Conservation (phyloP, 1,140 invertebrate genomes). For the Calycopis cecrops region DNA sequence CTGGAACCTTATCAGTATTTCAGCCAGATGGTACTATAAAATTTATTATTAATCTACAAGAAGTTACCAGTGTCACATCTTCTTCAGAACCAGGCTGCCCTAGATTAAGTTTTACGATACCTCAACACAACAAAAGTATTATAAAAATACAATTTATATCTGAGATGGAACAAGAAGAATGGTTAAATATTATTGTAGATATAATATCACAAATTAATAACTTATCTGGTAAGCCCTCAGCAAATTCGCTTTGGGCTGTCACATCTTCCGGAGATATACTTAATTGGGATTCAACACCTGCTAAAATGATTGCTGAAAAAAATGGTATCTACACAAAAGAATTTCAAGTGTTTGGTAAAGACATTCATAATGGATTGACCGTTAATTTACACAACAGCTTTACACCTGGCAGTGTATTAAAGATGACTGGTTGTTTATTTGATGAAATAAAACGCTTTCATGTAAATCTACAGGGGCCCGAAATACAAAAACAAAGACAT, state of each 20-base stretch:
- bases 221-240: constrained; percentile 79
- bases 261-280: constrained; percentile 88
- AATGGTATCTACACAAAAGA: constrained; percentile 78
- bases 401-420: constrained; percentile 78
- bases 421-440: constrained; percentile 81
- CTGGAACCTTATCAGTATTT: constrained; percentile 85
- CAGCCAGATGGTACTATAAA: constrained; percentile 85
- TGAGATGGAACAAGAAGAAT: constrained; percentile 90
- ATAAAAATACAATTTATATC: constrained; percentile 84
- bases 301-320: constrained; percentile 65
- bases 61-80: constrained; percentile 84
- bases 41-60: constrained; percentile 78
- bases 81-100: constrained; percentile 86
- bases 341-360: constrained; percentile 81
- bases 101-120: constrained; percentile 82
- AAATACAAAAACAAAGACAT: constrained; percentile 77
- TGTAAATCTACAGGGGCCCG: constrained; percentile 85
- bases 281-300: constrained; percentile 81
- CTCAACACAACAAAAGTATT: constrained; percentile 75
- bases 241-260: constrained; percentile 85
- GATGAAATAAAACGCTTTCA: constrained; percentile 84
- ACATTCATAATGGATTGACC: constrained; percentile 70
- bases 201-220: constrained; percentile 83
- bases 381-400: constrained; percentile 79
- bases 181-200: constrained; percentile 84